These are phyloP conservation scores for Ameiurus melas DNA, from an alignment of 2,113 vertebrate genomes.

Conservation along the genomic window DNA sequence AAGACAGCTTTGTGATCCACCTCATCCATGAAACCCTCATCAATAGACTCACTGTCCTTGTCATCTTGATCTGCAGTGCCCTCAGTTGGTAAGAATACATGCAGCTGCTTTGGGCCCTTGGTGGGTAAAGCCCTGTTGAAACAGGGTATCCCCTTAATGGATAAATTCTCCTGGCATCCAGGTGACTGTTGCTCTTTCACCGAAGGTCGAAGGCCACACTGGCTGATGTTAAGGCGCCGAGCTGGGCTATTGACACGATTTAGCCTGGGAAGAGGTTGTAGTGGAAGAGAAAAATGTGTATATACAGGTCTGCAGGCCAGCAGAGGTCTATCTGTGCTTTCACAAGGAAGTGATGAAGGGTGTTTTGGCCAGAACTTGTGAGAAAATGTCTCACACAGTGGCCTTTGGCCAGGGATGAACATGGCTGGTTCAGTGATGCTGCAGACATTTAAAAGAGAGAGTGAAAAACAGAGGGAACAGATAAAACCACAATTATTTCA, in stretches of 20 bases:
- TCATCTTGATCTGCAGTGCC: constrained; percentile 25
- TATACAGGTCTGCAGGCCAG: constrained; percentile 55
- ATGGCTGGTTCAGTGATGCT: constrained; percentile 65
- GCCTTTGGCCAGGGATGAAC: constrained; percentile 48
- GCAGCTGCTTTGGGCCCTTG: constrained; percentile 65
- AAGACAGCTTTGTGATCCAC: constrained; percentile 62
- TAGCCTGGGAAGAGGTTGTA: constrained; percentile 56
- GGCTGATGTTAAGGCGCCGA: neutral
- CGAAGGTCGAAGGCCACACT: constrained; percentile 24
- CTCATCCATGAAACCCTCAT: constrained; percentile 64
- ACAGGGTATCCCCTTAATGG: constrained; percentile 65
- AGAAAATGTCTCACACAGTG: constrained; percentile 46
- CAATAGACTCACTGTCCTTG: constrained; percentile 52
- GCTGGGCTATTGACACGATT: constrained; percentile 37
- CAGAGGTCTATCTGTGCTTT: neutral
- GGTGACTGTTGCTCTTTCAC: neutral
- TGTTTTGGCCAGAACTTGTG: constrained; percentile 29
- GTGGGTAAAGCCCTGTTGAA: constrained; percentile 38
- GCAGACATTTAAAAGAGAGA: constrained; percentile 28
- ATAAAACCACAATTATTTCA: neutral
- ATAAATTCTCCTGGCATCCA: constrained; percentile 53
- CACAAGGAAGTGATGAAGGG: constrained; percentile 29
- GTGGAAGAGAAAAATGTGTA: constrained; percentile 66
- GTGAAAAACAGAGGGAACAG: neutral
- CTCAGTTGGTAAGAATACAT: constrained; percentile 72